These are phyloP conservation scores for Glaucopsyche alexis DNA, from an alignment of 2,888 invertebrate species.

Conservation along the genomic window DNA sequence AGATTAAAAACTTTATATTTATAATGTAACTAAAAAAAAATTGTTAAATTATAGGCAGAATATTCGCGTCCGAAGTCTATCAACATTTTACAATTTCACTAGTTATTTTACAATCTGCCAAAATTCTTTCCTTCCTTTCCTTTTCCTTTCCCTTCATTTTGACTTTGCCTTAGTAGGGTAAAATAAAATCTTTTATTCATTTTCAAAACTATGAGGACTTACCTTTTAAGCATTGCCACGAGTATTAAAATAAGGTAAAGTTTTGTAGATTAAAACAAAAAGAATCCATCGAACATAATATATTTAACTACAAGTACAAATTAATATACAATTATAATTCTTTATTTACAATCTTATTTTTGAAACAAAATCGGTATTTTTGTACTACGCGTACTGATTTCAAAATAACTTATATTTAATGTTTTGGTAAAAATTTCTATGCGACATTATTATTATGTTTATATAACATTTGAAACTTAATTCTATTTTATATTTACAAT, in stretches of 20 bases:
- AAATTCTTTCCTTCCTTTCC: no score
- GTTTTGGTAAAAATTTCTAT: slow-evolving; percentile 44
- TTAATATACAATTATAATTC: slow-evolving; percentile 59
- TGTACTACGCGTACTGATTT: slow-evolving; percentile 24
- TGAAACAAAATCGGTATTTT: slow-evolving; percentile 45
- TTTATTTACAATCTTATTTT: slow-evolving; percentile 52
- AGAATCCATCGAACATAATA: slow-evolving; percentile 41
- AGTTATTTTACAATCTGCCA: no score
- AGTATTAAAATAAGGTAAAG: neutral
- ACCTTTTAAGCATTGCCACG: neutral
- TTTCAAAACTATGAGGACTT: neutral
- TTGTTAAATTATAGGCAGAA: no score
- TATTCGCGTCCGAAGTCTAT: no score
- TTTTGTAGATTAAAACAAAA: slow-evolving; percentile 33
- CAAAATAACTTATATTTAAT: slow-evolving; percentile 33
- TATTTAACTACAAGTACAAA: slow-evolving; percentile 66
- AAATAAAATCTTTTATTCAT: no score
- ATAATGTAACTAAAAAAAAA: no score
- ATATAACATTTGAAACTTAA: slow-evolving; percentile 7
- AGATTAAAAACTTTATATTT: no score
- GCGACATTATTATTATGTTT: neutral
- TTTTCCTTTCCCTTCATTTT: no score
- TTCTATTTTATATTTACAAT: slow-evolving; percentile 32
- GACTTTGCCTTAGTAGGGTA: no score
- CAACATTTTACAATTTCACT: no score